Base-by-base conservation (phyloP, 2,888 invertebrate genomes). In the Panzeria rudis region DNA sequence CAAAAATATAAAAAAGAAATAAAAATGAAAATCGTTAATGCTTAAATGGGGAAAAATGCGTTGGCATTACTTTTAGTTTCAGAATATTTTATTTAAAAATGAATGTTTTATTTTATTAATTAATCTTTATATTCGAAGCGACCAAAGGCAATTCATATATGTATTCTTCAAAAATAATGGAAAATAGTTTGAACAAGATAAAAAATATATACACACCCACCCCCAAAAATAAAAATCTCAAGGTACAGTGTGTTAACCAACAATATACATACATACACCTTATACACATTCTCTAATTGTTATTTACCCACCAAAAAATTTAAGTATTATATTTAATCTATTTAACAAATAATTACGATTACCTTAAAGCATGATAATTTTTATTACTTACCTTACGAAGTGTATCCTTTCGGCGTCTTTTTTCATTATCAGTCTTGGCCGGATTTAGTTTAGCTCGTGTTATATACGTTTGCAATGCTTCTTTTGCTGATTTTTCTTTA, bases 371-470 rank as follows among this genome's bases (percentile, higher is more conserved):
- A 32, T 35, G 13, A 17, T 72, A 9, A 61, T 47, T 79, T 47
- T 47, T 44, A 29, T 64, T 87, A 89, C 89, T 90, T 90, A 92
- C 92, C 89, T 90, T 90, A 86, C 91, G 89, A 83, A 90, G 89
- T 61, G 90, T 89, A 89, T 92, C 92, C 88, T 92, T 92, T 64
- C 91, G 90, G 61, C 91, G 89, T 79, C 91, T 90, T 86, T 92
- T 91, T 84, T 92, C 92, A 81, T 90, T 91, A 75, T 91, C 91
- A 83, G 90, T 90, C 78, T 91, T 92, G 8, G 89, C 90, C 72
- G 92, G 91, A 89, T 91, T 91, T 83, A 91, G 86, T 88, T 91
- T 92, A 35, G 92, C 91, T 66, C 92, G 88, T 75, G 92, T 92
- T 89, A 91, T 89, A 88, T 92, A 92, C 79, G 90, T 88, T 86